A percentile compares a stretch with the other conserved stretches of the same genome.
Evolutionary conservation across 1,140 invertebrate species (phyloP).

Genomic region (Lepeophtheirus salmonis): DNA sequence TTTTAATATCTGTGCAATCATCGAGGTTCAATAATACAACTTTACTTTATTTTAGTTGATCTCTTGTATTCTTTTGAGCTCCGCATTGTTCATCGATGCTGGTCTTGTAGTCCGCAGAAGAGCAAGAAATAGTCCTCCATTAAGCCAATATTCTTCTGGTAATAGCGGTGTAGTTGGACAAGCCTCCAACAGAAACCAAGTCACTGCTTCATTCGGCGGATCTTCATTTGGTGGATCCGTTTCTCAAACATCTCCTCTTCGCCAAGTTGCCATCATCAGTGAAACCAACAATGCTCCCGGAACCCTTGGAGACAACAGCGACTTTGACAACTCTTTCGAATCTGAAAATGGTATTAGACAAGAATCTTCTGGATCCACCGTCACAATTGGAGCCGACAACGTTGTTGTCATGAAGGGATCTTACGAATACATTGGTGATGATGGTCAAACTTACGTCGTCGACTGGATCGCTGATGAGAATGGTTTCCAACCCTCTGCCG

Average conservation of each 20-base stretch:
- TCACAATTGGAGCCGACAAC: conserved; percentile 1
- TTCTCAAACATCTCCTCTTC: not conserved
- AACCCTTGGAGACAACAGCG: not conserved
- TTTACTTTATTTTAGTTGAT: not conserved
- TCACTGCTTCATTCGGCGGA: not conserved
- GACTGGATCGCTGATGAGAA: conserved; percentile 42
- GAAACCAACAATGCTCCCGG: not conserved
- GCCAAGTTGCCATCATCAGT: not conserved
- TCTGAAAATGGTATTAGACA: conserved; percentile 16
- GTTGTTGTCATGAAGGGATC: conserved; percentile 14
- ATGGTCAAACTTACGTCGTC: conserved; percentile 34
- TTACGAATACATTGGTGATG: conserved; percentile 12
- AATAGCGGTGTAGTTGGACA: not conserved
- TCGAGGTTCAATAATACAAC: not conserved
- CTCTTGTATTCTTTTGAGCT: not conserved
- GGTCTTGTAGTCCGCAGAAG: not conserved
- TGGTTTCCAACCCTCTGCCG: conserved; percentile 37
- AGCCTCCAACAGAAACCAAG: not conserved
- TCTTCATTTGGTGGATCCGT: not conserved
- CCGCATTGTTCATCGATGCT: not conserved
- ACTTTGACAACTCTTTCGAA: conserved; percentile 10
- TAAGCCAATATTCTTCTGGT: not conserved
- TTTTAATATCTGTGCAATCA: not conserved
- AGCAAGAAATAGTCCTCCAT: not conserved
- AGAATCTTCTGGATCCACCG: conserved; percentile 6